Percentiles rank a stretch among this genome's conserved stretches.
phyloP scores from a whole-genome alignment of 2,888 invertebrate species.

The Teleogryllus oceanicus region DNA sequence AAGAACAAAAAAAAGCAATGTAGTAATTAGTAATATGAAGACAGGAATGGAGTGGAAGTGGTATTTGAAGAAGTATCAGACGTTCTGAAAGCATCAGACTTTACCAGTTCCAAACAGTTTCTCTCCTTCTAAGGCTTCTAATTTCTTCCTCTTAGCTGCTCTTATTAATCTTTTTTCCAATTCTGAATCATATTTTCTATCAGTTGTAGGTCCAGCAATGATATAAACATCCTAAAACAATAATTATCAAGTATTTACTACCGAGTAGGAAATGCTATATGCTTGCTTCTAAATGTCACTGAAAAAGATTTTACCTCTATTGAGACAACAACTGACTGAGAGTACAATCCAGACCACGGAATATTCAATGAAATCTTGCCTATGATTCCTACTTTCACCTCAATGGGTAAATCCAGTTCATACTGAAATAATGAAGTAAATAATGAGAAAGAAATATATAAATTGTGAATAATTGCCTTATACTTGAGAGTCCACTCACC shows the following conservation, averaged over 20 bases:
- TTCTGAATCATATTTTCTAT: constrained; percentile 66
- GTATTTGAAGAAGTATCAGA: neutral
- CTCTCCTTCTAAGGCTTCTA: constrained; percentile 63
- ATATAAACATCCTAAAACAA: constrained; percentile 61
- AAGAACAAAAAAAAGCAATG: neutral
- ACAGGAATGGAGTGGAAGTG: neutral
- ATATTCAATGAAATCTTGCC: constrained; percentile 71
- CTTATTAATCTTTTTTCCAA: constrained; percentile 67
- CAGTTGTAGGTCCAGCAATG: constrained; percentile 69
- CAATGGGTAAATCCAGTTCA: constrained; percentile 74
- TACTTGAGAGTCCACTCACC: constrained; percentile 55
- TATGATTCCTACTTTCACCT: constrained; percentile 75
- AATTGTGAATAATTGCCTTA: neutral
- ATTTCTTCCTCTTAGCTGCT: constrained; percentile 67
- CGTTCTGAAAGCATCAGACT: constrained; percentile 12
- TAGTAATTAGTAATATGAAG: neutral
- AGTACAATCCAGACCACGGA: constrained; percentile 74
- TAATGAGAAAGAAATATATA: constrained; percentile 19
- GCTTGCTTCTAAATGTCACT: too few species aligned
- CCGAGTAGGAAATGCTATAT: too few species aligned
- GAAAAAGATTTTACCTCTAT: constrained; percentile 54
- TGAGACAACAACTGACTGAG: constrained; percentile 66
- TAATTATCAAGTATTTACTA: neutral
- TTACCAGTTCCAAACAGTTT: constrained; percentile 51
- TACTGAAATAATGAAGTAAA: constrained; percentile 56